A percentile compares a stretch with the other conserved stretches of the same genome.
Evolutionary conservation across 2,113 vertebrate genomes (phyloP).

Genomic region (Azemiops feae): DNA sequence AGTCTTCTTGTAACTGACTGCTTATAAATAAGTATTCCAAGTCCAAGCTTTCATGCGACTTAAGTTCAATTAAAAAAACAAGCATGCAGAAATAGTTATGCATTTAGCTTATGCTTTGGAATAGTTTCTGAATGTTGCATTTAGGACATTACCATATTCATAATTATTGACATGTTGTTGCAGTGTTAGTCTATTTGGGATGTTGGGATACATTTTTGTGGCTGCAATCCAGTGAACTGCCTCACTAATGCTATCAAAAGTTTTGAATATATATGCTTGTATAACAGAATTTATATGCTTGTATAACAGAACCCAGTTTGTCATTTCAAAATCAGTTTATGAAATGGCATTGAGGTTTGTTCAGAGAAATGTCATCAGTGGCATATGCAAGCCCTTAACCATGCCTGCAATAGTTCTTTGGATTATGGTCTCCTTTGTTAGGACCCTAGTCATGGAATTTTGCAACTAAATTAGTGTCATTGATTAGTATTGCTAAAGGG

Average conservation of each 20-base stretch:
- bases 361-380: neutral
- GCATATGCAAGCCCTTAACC: neutral
- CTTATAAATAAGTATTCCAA: fast-evolving
- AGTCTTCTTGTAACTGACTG: neutral
- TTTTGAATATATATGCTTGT: neutral
- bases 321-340: neutral
- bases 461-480: slow-evolving; percentile 1
- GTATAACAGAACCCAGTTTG: neutral
- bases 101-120: neutral
- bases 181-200: neutral
- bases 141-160: neutral
- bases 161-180: neutral
- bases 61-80: neutral
- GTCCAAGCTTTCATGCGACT: neutral
- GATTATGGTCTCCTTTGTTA: neutral
- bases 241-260: neutral
- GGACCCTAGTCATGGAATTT: slow-evolving; percentile 3
- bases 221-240: neutral
- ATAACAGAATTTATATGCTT: neutral
- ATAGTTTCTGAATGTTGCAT: neutral
- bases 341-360: neutral
- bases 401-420: neutral
- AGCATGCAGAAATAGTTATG: neutral
- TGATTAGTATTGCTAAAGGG: slow-evolving; percentile 24
- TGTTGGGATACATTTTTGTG: slow-evolving; percentile 1